These are phyloP conservation scores for Phoenicopterus ruber DNA, from an alignment of 2,113 vertebrate species.

Conservation along the genomic window DNA sequence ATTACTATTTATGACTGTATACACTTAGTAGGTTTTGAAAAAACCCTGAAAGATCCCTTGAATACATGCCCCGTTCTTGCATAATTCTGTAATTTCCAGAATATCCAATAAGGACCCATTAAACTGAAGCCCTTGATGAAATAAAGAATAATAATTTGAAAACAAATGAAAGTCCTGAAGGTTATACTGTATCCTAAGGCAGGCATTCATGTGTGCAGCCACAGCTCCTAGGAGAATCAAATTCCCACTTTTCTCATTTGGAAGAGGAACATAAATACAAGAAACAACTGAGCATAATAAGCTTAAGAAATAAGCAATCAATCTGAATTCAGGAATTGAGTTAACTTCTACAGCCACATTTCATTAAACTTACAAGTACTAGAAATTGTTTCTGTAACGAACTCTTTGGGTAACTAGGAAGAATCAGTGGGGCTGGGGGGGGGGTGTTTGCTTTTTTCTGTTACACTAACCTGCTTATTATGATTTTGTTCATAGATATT, in stretches of 20 bases:
- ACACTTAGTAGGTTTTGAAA: background rate
- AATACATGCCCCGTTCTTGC: background rate
- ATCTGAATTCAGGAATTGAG: background rate
- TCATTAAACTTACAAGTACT: background rate
- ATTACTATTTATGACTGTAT: background rate
- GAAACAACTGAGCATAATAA: background rate
- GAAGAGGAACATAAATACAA: background rate
- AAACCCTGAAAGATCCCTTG: background rate
- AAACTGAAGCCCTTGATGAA: background rate
- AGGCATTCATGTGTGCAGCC: background rate
- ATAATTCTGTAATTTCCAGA: background rate
- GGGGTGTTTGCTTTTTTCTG: background rate
- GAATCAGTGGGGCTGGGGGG: rapidly evolving
- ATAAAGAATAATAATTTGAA: background rate
- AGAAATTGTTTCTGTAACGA: background rate
- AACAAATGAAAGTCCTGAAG: background rate
- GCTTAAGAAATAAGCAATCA: background rate
- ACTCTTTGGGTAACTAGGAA: background rate
- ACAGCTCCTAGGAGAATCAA: background rate
- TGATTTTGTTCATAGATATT: background rate
- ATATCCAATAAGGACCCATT: background rate
- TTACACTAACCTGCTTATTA: background rate
- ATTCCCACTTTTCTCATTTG: background rate
- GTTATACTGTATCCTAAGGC: background rate
- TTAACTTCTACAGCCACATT: background rate